Evolutionary conservation across 1,140 invertebrate species (phyloP).

Genomic region (Dysdera silvatica): DNA sequence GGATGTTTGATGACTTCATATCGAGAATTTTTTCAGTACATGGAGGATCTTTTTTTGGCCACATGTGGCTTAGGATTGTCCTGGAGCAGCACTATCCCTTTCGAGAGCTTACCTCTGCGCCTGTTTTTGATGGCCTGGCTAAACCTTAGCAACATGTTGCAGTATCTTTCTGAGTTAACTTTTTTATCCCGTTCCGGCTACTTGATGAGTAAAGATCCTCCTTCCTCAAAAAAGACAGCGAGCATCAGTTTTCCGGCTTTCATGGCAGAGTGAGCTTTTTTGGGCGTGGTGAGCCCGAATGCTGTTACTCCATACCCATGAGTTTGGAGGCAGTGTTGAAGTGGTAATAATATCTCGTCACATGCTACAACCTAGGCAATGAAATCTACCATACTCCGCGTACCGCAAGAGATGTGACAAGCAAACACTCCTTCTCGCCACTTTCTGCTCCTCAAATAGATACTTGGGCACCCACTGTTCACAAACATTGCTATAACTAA

Average conservation of each 20-base stretch:
- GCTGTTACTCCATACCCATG: too few species aligned
- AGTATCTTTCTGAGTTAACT: not conserved
- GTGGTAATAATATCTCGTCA: too few species aligned
- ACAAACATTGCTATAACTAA: too few species aligned
- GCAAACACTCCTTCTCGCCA: not conserved
- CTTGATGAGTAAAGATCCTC: not conserved
- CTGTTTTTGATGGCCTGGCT: not conserved
- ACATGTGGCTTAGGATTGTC: not conserved
- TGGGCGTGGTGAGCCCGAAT: too few species aligned
- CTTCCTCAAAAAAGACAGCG: too few species aligned
- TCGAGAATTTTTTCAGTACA: too few species aligned
- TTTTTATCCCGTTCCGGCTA: not conserved
- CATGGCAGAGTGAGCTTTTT: too few species aligned
- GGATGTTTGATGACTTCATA: too few species aligned
- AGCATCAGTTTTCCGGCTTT: too few species aligned
- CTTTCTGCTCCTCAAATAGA: not conserved
- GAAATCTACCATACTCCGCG: not conserved
- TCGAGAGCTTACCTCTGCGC: not conserved
- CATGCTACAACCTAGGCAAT: too few species aligned
- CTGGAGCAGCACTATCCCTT: not conserved
- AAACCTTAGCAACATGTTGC: not conserved
- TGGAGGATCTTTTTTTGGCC: too few species aligned
- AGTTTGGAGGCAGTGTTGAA: too few species aligned
- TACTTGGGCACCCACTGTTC: not conserved
- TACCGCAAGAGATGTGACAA: not conserved